Conservation (phyloP, 1,140 invertebrate genomes). For the Condylostylus longicornis region DNA sequence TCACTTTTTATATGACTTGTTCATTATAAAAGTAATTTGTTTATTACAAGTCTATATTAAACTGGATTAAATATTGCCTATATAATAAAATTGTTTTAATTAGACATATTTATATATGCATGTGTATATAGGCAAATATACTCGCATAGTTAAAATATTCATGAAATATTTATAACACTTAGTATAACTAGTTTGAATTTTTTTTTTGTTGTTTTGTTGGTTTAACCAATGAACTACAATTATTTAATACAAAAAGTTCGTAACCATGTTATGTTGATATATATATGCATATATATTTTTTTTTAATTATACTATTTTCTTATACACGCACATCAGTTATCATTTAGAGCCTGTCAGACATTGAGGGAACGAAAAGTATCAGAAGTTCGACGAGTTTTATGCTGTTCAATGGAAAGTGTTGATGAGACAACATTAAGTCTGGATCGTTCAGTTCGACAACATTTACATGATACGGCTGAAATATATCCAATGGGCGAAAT, state of each 20-base stretch:
- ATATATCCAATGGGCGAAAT: constrained; percentile 43
- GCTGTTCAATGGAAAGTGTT: constrained; percentile 32
- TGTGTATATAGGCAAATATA: too few relatives aligned
- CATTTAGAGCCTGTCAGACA: constrained; percentile 45
- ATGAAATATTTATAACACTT: too few relatives aligned
- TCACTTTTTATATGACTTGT: too few relatives aligned
- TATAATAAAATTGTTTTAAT: too few relatives aligned
- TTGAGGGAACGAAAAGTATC: constrained; percentile 41
- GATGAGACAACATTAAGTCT: constrained; percentile 28
- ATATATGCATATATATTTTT: neutral
- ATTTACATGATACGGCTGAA: constrained; percentile 37
- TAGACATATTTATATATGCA: too few relatives aligned
- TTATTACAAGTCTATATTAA: too few relatives aligned
- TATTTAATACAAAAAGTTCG: neutral
- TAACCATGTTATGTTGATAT: neutral
- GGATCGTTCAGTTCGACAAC: constrained; percentile 33
- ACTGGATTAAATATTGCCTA: too few relatives aligned
- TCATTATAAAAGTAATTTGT: too few relatives aligned
- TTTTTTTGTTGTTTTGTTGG: too few relatives aligned
- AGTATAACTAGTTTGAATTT: too few relatives aligned
- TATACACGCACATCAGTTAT: constrained; percentile 43
- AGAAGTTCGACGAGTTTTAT: constrained; percentile 39
- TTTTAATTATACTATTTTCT: neutral
- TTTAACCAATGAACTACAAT: too few relatives aligned
- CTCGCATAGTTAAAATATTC: too few relatives aligned